Evolutionary conservation across 2,113 vertebrate genomes (phyloP).

Genomic region (Neomonachus schauinslandi): DNA sequence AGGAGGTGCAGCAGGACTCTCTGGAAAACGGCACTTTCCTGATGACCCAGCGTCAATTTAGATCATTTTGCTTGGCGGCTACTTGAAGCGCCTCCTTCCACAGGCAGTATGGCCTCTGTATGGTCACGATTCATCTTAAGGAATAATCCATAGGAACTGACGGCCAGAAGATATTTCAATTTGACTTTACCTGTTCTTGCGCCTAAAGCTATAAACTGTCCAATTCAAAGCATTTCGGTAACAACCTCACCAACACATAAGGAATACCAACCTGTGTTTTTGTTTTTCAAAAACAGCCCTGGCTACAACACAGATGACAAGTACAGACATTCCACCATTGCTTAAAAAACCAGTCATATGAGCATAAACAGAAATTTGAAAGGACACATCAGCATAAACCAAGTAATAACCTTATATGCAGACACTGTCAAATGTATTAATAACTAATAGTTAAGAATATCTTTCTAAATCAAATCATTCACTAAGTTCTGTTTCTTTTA

Average conservation of each 20-base stretch:
- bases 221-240: background rate
- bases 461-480: background rate
- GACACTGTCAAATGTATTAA: background rate
- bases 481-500: background rate
- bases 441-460: background rate
- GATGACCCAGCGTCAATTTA: rapidly evolving
- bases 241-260: background rate
- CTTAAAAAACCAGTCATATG: background rate
- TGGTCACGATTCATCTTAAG: rapidly evolving
- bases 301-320: background rate
- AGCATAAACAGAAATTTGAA: background rate
- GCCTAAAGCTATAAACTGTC: background rate
- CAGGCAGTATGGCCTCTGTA: rapidly evolving
- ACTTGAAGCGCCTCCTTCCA: rapidly evolving
- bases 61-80: no score
- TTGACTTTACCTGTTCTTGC: background rate
- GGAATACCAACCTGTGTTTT: background rate
- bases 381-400: background rate
- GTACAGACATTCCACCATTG: background rate
- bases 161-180: background rate
- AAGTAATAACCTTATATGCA: background rate
- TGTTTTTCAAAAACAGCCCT: background rate
- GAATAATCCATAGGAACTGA: background rate
- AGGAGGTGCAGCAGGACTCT: background rate
- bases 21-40: background rate